A percentile compares a stretch with the other conserved stretches of the same genome.
phyloP scores from a whole-genome alignment of 2,888 invertebrate species.

The Dastarcus helophoroides region DNA sequence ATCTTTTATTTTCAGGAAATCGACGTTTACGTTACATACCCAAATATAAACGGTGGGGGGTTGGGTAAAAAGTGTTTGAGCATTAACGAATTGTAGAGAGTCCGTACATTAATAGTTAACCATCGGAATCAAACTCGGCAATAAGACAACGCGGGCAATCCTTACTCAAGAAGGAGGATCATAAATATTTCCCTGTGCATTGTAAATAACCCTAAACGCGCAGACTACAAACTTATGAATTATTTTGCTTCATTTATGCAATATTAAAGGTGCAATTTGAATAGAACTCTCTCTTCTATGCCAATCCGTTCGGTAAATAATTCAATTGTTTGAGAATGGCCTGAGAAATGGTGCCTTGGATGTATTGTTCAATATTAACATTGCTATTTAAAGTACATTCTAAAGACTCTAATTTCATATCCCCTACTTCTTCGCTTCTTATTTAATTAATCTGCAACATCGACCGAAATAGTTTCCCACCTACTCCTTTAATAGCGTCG shows the following conservation, averaged over 20 bases:
- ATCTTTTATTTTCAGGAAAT: too few species aligned
- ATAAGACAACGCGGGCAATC: conserved; percentile 35
- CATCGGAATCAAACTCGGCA: conserved; percentile 33
- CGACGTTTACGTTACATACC: too few species aligned
- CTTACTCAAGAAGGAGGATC: conserved; percentile 33
- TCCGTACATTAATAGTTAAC: conserved; percentile 30
- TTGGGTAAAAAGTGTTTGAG: too few species aligned
- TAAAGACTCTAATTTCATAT: conserved; percentile 28
- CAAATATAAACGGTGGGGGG: conserved; percentile 15
- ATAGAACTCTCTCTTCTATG: conserved; percentile 38
- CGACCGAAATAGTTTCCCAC: too few species aligned
- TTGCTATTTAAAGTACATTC: too few species aligned
- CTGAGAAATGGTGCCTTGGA: conserved; percentile 33
- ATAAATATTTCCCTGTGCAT: conserved; percentile 50
- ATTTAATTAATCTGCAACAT: too few species aligned
- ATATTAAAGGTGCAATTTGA: conserved; percentile 41
- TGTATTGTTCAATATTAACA: conserved; percentile 34
- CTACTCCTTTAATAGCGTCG: too few species aligned
- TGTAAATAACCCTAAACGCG: conserved; percentile 41
- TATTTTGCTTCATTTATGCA: conserved; percentile 40
- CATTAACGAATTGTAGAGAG: conserved; percentile 31
- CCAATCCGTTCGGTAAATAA: conserved; percentile 39
- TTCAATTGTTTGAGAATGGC: conserved; percentile 37
- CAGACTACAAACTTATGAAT: conserved; percentile 41
- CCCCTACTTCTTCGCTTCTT: too few species aligned